These are phyloP conservation scores for Myrmecophaga tridactyla DNA, from an alignment of 2,113 vertebrate species.

Conservation along the genomic window DNA sequence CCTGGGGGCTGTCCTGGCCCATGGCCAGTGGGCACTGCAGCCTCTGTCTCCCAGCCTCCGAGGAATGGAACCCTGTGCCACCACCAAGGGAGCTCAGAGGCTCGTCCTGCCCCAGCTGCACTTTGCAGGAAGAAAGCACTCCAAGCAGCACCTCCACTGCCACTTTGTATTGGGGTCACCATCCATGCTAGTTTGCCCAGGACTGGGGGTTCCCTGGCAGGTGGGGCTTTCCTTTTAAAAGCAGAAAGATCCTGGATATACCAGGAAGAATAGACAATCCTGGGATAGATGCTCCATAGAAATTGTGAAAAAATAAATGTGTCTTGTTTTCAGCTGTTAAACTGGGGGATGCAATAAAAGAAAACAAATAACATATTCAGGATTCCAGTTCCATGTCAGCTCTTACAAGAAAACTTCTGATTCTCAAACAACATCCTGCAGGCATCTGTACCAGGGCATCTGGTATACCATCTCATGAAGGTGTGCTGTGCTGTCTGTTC, in stretches of 20 bases:
- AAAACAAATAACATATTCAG: neutral
- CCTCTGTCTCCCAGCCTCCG: neutral
- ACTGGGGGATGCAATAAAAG: neutral
- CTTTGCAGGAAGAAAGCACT: rapidly evolving
- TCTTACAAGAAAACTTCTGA: neutral
- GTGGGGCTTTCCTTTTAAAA: neutral
- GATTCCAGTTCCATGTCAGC: neutral
- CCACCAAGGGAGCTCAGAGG: neutral
- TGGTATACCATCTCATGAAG: no score
- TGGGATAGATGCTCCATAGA: neutral
- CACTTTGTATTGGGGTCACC: neutral
- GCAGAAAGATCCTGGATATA: neutral
- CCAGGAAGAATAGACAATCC: neutral
- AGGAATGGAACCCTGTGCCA: no score
- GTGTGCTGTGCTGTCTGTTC: neutral
- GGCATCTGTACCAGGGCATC: no score
- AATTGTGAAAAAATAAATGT: neutral
- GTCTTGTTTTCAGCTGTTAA: neutral
- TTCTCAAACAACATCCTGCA: neutral
- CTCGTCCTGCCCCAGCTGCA: no score
- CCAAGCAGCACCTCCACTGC: rapidly evolving
- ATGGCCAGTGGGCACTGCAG: no score
- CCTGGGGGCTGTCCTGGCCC: no score
- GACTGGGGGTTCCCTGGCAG: neutral
- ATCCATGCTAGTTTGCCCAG: neutral